Conservation (phyloP, 1,140 invertebrate species). For the Temnothorax longispinosus region DNA sequence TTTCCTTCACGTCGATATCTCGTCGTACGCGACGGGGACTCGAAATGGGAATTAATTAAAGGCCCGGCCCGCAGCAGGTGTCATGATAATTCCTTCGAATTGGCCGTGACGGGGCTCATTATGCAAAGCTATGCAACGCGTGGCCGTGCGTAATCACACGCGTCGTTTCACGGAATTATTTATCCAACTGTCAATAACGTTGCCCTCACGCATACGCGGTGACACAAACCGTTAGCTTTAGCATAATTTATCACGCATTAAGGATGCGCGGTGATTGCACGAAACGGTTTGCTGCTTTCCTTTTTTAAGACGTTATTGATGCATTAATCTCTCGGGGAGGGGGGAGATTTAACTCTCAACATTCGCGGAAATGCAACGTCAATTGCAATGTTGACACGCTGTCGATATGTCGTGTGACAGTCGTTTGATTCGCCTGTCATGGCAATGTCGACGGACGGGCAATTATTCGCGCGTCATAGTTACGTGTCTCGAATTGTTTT, state of each 20-base stretch:
- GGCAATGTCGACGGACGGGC: conserved; percentile 1
- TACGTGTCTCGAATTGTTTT: conserved; percentile 7
- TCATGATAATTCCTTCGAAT: conserved; percentile 68
- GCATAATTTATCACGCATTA: conserved; percentile 44
- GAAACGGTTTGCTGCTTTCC: background rate
- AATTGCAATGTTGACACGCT: conserved; percentile 17
- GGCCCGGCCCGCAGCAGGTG: conserved; percentile 53
- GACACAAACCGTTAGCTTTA: conserved; percentile 6
- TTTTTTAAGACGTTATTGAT: conserved; percentile 18
- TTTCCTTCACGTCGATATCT: background rate
- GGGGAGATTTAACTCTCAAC: background rate
- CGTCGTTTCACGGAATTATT: conserved; percentile 49
- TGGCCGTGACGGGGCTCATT: conserved; percentile 26
- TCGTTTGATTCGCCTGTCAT: conserved; percentile 33
- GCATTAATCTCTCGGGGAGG: conserved; percentile 12
- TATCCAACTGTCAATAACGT: conserved; percentile 57
- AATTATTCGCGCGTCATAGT: conserved; percentile 8
- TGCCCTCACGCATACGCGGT: background rate
- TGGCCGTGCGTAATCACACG: conserved; percentile 32
- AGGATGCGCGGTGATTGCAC: background rate
- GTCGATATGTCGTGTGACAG: conserved; percentile 22
- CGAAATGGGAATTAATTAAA: conserved; percentile 58
- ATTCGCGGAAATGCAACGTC: conserved; percentile 36
- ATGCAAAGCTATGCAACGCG: conserved; percentile 60
- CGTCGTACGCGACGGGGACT: background rate